phyloP scores from a whole-genome alignment of 2,113 vertebrate species.

The Gasterosteus nipponicus region DNA sequence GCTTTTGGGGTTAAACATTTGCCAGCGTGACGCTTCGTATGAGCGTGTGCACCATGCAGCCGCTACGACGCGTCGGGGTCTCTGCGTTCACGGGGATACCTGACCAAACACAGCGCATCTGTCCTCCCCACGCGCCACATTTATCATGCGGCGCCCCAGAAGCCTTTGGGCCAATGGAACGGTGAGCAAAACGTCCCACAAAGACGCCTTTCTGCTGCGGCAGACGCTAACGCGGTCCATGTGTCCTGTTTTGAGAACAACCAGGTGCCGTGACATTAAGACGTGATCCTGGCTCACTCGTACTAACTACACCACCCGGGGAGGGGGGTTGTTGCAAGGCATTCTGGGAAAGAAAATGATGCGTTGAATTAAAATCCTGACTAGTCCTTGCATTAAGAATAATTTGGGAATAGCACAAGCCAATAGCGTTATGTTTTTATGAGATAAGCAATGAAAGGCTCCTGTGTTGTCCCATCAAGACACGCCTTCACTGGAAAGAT shows the following conservation, averaged over 20 bases:
- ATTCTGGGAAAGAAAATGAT: neutral
- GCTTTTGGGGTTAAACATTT: conserved; percentile 13
- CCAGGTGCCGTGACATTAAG: neutral
- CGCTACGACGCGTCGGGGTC: neutral
- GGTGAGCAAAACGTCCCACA: neutral
- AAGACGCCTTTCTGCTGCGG: neutral
- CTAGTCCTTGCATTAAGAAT: neutral
- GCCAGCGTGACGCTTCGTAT: conserved; percentile 8
- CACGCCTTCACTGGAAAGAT: conserved; percentile 31
- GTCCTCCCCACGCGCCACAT: neutral
- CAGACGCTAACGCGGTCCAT: neutral
- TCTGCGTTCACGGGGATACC: conserved; percentile 4
- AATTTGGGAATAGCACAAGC: conserved; percentile 1
- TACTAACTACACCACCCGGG: neutral
- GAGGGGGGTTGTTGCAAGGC: neutral
- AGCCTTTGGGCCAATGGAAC: neutral
- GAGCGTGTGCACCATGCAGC: neutral
- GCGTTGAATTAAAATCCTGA: too few species aligned
- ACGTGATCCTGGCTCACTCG: neutral
- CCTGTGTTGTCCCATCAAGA: conserved; percentile 38
- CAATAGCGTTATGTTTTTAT: conserved; percentile 21
- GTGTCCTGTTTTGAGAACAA: conserved; percentile 1
- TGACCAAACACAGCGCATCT: neutral
- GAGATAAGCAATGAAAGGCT: conserved; percentile 34
- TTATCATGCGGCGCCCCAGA: conserved; percentile 1